phyloP scores from a whole-genome alignment of 2,797 vertebrate species.

The Microchirus variegatus region DNA sequence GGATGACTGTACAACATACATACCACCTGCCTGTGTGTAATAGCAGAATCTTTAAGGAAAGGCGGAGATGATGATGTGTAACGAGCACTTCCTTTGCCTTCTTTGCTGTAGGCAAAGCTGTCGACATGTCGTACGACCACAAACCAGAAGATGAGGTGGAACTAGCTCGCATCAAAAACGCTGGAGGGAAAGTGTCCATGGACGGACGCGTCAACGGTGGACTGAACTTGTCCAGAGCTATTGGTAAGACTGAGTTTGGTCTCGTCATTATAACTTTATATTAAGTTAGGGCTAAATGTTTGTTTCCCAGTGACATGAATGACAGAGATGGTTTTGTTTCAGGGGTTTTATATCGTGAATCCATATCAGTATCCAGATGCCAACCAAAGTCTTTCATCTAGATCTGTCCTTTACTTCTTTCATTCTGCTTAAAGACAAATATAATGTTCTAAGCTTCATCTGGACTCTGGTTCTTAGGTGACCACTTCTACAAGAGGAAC shows the following conservation, averaged over 20 bases:
- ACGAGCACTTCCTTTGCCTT: not conserved
- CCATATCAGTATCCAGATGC: too few species aligned
- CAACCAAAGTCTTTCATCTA: too few species aligned
- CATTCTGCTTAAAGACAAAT: too few species aligned
- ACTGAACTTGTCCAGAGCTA: conserved; percentile 96
- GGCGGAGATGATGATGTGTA: too few species aligned
- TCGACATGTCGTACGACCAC: conserved; percentile 99
- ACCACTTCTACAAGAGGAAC: conserved; percentile 99
- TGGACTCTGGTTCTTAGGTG: conserved; percentile 78
- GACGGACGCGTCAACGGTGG: conserved; percentile 97
- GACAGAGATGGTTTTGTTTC: too few species aligned
- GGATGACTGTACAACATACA: too few species aligned
- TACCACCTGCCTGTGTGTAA: too few species aligned
- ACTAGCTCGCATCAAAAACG: conserved; percentile 95
- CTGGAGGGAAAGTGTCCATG: conserved; percentile 98
- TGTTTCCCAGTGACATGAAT: too few species aligned
- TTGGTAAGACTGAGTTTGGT: conserved; percentile 84
- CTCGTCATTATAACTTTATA: too few species aligned
- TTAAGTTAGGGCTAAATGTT: not conserved
- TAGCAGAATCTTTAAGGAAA: too few species aligned
- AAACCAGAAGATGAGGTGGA: conserved; percentile 98
- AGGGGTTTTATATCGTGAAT: too few species aligned
- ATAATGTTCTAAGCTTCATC: not conserved
- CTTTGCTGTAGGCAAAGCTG: conserved; percentile 82
- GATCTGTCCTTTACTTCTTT: too few species aligned